Base-by-base conservation (phyloP, 2,113 vertebrate genomes). In the Nothobranchius furzeri region DNA sequence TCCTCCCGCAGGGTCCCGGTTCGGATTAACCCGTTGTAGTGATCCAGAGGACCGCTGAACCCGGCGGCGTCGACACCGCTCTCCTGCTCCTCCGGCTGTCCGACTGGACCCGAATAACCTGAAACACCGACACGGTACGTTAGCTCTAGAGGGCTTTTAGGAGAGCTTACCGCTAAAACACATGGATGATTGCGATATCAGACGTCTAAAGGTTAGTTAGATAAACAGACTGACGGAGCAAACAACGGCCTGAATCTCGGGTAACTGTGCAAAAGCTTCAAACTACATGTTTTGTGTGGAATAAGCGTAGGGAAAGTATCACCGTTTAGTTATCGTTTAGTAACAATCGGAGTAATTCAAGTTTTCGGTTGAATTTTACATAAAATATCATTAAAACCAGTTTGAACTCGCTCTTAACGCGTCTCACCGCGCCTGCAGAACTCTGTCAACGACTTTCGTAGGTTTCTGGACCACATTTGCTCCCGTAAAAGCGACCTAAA, bases 1-100 rank as follows among this genome's bases (percentile, higher is more conserved):
- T 94, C 93, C 52, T 91, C 91, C 53, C 88, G 85, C 73, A 94
- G 81, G 0, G 48, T 45, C 35, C 90, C 90, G 7, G 79, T 85
- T 45, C 76, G 53, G 58, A 93, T 84, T 10, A 93, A 81, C 58
- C 80, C 69, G 57, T 6, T 60, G 84, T 93, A 94, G 70, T 93
- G 92, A 14, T 92, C 89, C 73, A 92, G 53, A 5, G 93, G 92
- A 2, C 92, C 84, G 43, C 51, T 57, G 72, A 79, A 89, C 42
- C 68, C 57, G 49, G 36, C 36, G 36, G 36, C 55, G 0, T 25
- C 68, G 55, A 37, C 36, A 4, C 36, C 37, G 37, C 43, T 56
- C 15, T 82, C 54, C 55, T 83, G 52, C 58, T 72, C 76, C 47
- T 12, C 76, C 25, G 36, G 81, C 37, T 60, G 68, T 60, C 75